phyloP scores from a whole-genome alignment of 2,113 vertebrate species.

The Rafetus swinhoei region DNA sequence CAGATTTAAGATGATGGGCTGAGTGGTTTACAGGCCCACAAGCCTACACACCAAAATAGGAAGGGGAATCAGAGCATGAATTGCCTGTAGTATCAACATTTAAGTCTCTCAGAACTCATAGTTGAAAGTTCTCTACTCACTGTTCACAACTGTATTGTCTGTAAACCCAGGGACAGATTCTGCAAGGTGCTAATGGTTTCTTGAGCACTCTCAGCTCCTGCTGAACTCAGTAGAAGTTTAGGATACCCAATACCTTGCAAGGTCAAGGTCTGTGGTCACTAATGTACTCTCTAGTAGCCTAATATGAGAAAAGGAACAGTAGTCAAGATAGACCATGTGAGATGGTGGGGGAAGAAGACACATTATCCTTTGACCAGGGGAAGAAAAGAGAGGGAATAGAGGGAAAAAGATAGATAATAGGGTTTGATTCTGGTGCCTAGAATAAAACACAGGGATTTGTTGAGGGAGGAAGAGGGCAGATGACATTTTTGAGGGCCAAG shows the following conservation, averaged over 20 bases:
- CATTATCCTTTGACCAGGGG: background rate
- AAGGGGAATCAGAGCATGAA: background rate
- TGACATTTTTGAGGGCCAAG: background rate
- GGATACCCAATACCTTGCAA: background rate
- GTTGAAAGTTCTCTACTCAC: background rate
- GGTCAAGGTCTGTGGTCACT: background rate
- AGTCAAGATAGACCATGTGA: background rate
- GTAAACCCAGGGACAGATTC: background rate
- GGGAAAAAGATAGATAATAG: background rate
- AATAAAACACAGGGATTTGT: background rate
- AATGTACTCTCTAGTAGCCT: background rate
- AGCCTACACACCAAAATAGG: background rate
- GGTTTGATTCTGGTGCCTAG: background rate
- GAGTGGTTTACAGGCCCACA: constrained; percentile 27
- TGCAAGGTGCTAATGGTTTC: background rate
- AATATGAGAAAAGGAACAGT: rapidly evolving
- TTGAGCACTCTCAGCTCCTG: background rate
- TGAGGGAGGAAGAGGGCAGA: background rate
- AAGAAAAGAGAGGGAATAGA: background rate
- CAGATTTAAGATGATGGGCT: constrained; percentile 21
- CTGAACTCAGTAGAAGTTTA: background rate
- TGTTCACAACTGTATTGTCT: background rate
- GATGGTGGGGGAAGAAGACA: background rate
- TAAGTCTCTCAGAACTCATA: background rate
- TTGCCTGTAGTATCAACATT: background rate